Conservation (phyloP, 2,888 invertebrate species). For the Pegoplata infirma region DNA sequence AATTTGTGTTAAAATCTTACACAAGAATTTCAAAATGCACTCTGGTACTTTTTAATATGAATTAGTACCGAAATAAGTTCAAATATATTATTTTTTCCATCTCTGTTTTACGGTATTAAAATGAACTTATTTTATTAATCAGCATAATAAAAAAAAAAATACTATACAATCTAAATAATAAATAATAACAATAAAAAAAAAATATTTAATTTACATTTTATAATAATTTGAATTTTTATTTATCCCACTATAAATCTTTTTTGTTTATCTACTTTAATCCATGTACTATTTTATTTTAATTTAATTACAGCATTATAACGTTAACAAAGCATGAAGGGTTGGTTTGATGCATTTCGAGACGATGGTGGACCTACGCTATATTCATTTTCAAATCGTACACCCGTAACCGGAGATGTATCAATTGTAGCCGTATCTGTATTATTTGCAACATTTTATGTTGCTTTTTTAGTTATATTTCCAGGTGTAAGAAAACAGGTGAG, state of each 20-base stretch:
- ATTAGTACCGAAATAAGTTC: too few species aligned
- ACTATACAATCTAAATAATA: constrained; percentile 3
- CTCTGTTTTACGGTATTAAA: not conserved
- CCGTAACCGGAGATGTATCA: constrained; percentile 95
- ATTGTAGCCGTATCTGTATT: constrained; percentile 91
- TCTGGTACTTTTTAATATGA: too few species aligned
- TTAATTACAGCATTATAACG: constrained; percentile 70
- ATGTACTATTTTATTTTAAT: too few species aligned
- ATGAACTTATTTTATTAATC: not conserved
- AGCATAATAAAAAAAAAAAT: constrained; percentile 9
- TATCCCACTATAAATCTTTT: not conserved
- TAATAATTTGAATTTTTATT: constrained; percentile 27
- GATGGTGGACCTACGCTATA: constrained; percentile 98
- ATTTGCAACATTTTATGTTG: constrained; percentile 94
- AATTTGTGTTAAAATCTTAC: too few species aligned
- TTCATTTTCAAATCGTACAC: constrained; percentile 95
- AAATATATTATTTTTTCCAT: not conserved
- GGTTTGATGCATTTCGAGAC: constrained; percentile 98
- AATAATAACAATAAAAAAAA: constrained; percentile 5
- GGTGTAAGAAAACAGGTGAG: constrained; percentile 95
- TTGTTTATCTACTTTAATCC: constrained; percentile 17
- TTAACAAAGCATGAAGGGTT: constrained; percentile 88
- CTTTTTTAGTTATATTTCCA: constrained; percentile 97
- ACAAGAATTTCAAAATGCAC: too few species aligned
- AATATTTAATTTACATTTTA: constrained; percentile 27